These are phyloP conservation scores for Caenorhabditis plicata DNA, from an alignment of 2,888 invertebrate genomes.

Conservation along the genomic window DNA sequence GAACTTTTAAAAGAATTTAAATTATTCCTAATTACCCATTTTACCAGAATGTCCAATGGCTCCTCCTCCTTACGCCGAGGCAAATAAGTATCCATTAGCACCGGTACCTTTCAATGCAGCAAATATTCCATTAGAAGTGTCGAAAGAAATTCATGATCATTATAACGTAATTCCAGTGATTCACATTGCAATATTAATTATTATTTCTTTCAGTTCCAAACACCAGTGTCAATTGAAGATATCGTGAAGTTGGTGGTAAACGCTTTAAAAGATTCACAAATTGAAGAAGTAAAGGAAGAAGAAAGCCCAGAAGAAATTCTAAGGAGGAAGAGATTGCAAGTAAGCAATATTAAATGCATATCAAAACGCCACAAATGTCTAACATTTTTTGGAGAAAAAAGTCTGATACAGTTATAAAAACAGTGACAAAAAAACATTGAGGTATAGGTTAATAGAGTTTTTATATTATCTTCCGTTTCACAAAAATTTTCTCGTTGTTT, in stretches of 20 bases:
- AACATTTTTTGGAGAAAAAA: too few relatives aligned
- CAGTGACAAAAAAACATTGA: background rate
- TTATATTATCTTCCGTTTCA: background rate
- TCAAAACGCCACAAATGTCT: background rate
- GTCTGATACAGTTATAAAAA: background rate
- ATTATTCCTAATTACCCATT: background rate
- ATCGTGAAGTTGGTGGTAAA: constrained; percentile 54
- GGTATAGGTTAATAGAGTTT: too few relatives aligned
- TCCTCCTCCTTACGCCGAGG: constrained; percentile 28
- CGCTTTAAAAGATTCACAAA: constrained; percentile 45
- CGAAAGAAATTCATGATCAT: constrained; percentile 28
- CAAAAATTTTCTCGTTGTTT: background rate
- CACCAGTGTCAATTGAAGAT: constrained; percentile 47
- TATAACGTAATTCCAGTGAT: too few relatives aligned
- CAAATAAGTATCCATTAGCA: constrained; percentile 8
- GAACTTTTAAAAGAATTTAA: background rate
- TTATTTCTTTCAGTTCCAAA: constrained; percentile 6
- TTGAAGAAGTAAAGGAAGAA: constrained; percentile 25
- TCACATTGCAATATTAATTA: background rate
- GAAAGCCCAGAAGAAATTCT: constrained; percentile 57
- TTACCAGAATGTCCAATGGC: constrained; percentile 31
- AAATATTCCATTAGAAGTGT: constrained; percentile 18
- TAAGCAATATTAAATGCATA: too few relatives aligned
- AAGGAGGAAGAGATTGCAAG: constrained; percentile 53
- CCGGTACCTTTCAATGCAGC: background rate